Conservation (phyloP, 2,888 invertebrate genomes). For the Ormyrus thymus region DNA sequence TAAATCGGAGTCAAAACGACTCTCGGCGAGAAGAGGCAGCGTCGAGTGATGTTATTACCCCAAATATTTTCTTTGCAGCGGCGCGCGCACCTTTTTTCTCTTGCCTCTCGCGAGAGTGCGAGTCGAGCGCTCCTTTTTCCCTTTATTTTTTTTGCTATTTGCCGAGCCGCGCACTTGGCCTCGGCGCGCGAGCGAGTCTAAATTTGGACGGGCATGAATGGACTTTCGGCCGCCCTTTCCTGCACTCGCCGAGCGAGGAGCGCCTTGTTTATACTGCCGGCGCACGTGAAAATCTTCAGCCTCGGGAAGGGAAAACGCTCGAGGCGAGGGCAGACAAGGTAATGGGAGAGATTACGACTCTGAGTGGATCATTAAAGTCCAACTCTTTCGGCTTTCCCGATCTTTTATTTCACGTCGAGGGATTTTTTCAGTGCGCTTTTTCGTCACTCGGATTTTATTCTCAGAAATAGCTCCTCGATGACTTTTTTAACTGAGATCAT, state of each 20-base stretch:
- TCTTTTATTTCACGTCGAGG: too few relatives aligned
- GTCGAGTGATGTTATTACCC: conserved; percentile 50
- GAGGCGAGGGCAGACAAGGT: too few relatives aligned
- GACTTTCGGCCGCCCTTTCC: background rate
- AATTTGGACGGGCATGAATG: conserved; percentile 30
- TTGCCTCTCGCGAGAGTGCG: background rate
- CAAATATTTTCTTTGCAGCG: conserved; percentile 49
- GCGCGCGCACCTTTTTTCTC: conserved; percentile 8
- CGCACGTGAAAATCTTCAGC: background rate
- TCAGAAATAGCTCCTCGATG: too few relatives aligned
- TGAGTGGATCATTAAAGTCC: too few relatives aligned
- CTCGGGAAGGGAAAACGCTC: background rate
- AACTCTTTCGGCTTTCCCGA: too few relatives aligned
- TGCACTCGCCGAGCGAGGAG: background rate
- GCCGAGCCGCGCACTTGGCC: conserved; percentile 9
- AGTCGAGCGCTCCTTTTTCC: background rate
- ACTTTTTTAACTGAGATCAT: too few relatives aligned
- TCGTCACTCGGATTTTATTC: too few relatives aligned
- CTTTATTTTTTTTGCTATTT: conserved; percentile 1
- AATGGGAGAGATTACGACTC: too few relatives aligned
- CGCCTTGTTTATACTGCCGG: conserved; percentile 21
- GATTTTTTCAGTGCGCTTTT: too few relatives aligned
- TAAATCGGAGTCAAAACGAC: conserved; percentile 29
- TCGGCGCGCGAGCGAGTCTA: conserved; percentile 20
- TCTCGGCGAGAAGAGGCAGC: background rate